Evolutionary conservation across 2,797 vertebrate species (phyloP).

Genomic region (Masticophis lateralis): DNA sequence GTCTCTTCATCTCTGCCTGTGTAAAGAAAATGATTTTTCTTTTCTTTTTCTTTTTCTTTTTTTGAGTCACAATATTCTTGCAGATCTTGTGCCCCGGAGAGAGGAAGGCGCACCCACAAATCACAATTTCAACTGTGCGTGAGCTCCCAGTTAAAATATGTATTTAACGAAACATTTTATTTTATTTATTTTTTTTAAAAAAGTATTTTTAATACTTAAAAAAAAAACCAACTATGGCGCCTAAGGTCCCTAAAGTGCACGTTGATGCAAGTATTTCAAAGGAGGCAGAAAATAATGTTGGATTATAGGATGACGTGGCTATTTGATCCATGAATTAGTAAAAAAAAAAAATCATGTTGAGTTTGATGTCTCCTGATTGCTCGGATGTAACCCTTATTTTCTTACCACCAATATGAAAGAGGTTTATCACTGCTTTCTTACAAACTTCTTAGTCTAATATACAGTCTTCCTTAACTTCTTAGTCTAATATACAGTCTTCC

Average conservation of each 20-base stretch:
- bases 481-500: neutral
- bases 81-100: constrained; percentile 51
- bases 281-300: neutral
- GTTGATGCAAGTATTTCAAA: constrained; percentile 13
- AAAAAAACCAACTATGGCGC: neutral
- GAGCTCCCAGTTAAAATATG: neutral
- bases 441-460: no score
- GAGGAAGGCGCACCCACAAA: neutral
- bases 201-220: neutral
- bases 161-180: neutral
- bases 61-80: constrained; percentile 45
- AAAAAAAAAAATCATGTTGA: neutral
- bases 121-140: rapidly evolving
- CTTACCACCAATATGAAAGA: neutral
- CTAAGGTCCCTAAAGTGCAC: constrained; percentile 1
- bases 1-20: constrained; percentile 70
- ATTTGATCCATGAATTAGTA: neutral
- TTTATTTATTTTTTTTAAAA: neutral
- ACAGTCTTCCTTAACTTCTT: neutral
- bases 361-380: neutral
- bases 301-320: neutral
- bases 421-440: neutral
- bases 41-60: neutral
- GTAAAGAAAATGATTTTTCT: constrained; percentile 58
- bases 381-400: neutral